Evolutionary conservation across 2,888 invertebrate genomes (phyloP).

Genomic region (Thymelicus lineola): DNA sequence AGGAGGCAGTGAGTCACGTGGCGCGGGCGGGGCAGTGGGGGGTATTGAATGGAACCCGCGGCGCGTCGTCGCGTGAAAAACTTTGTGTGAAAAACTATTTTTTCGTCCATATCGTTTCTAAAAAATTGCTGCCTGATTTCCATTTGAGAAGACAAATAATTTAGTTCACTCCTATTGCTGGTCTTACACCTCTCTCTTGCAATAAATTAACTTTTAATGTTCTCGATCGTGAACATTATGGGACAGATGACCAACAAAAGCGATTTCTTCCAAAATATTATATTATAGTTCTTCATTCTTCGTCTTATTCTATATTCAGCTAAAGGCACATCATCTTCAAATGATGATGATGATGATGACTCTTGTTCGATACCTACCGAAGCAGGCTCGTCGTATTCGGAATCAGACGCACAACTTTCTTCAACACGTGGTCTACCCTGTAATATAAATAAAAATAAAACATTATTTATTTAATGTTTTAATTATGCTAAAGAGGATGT

Average conservation of each 20-base stretch:
- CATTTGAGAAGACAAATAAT: background rate
- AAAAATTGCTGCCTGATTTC: background rate
- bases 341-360: background rate
- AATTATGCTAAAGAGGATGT: no score
- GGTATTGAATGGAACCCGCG: no score
- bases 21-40: no score
- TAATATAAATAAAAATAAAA: no score
- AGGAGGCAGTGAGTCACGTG: no score
- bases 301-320: background rate
- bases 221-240: background rate
- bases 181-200: slow-evolving; percentile 1
- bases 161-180: background rate
- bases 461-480: no score
- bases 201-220: background rate
- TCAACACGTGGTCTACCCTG: no score
- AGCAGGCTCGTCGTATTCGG: no score
- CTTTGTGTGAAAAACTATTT: background rate
- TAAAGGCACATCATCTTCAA: background rate
- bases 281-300: slow-evolving; percentile 1
- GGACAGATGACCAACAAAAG: background rate
- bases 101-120: background rate
- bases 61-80: no score
- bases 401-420: no score
- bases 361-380: no score
- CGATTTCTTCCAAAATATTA: background rate